These are phyloP conservation scores for Nipponacmea schrenckii DNA, from an alignment of 2,888 invertebrate genomes.

Conservation along the genomic window DNA sequence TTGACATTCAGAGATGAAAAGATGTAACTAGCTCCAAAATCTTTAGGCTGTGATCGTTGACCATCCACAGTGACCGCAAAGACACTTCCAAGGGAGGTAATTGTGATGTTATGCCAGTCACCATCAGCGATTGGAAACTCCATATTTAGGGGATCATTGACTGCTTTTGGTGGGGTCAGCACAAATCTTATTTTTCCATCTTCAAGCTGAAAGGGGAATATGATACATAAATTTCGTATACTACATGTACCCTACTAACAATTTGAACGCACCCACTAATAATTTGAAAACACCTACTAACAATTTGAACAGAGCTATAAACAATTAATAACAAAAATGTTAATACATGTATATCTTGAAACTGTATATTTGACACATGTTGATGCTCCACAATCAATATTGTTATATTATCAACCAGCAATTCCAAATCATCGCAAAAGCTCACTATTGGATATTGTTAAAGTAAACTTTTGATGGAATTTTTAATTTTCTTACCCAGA, in stretches of 20 bases:
- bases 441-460: background rate
- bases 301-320: too few relatives aligned
- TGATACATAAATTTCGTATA: too few relatives aligned
- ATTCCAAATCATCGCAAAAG: too few relatives aligned
- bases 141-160: slow-evolving; percentile 25
- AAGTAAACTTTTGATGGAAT: background rate
- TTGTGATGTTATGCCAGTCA: slow-evolving; percentile 87
- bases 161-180: slow-evolving; percentile 25
- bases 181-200: slow-evolving; percentile 38
- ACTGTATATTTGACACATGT: too few relatives aligned
- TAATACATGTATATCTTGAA: too few relatives aligned
- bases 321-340: too few relatives aligned
- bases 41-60: slow-evolving; percentile 19
- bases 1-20: slow-evolving; percentile 91
- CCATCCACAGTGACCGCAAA: slow-evolving; percentile 70
- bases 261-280: too few relatives aligned
- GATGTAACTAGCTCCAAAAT: slow-evolving; percentile 76
- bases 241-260: too few relatives aligned
- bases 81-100: slow-evolving; percentile 65
- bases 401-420: too few relatives aligned
- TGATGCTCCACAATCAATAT: too few relatives aligned
- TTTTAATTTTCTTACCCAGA: slow-evolving; percentile 46
- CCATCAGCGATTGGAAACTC: slow-evolving; percentile 77
- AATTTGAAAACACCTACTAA: too few relatives aligned
- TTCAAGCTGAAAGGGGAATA: slow-evolving; percentile 36